phyloP scores from a whole-genome alignment of 2,113 vertebrate genomes.

The Halichoeres trimaculatus region DNA sequence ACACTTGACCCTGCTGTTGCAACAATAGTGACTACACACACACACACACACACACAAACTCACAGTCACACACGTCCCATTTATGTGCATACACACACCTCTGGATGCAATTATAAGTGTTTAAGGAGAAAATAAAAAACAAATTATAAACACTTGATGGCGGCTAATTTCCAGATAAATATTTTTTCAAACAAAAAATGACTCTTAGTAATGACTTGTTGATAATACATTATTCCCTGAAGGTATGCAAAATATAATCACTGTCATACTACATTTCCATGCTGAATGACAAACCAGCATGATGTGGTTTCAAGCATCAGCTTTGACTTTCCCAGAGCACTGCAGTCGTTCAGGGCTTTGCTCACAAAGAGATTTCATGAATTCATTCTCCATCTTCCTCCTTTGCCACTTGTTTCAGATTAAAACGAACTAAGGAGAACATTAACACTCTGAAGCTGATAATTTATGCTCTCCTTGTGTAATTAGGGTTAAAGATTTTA shows the following conservation, averaged over 20 bases:
- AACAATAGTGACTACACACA: conserved; percentile 49
- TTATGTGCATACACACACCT: conserved; percentile 40
- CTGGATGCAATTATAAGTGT: conserved; percentile 76
- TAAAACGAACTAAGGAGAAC: conserved; percentile 12
- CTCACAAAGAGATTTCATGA: too few relatives aligned
- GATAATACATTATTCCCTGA: conserved; percentile 62
- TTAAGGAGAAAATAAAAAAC: conserved; percentile 79
- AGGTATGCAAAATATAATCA: conserved; percentile 73
- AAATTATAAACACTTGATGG: conserved; percentile 64
- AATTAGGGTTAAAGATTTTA: conserved; percentile 60
- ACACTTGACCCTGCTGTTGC: conserved; percentile 49
- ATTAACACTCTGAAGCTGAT: conserved; percentile 32
- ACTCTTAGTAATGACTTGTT: conserved; percentile 41
- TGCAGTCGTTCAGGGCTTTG: too few relatives aligned
- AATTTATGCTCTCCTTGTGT: conserved; percentile 40
- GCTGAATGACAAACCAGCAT: conserved; percentile 1
- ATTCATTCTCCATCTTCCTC: neutral
- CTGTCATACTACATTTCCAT: conserved; percentile 76
- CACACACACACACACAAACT: conserved; percentile 12
- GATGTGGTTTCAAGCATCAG: conserved; percentile 3
- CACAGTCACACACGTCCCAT: conserved; percentile 7
- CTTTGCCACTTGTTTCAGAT: conserved; percentile 13
- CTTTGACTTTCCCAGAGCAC: too few relatives aligned
- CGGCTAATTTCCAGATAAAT: conserved; percentile 71
- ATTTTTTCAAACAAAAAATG: conserved; percentile 67